Base-by-base conservation (phyloP, 2,888 invertebrate species). In the Nasonia oneida region DNA sequence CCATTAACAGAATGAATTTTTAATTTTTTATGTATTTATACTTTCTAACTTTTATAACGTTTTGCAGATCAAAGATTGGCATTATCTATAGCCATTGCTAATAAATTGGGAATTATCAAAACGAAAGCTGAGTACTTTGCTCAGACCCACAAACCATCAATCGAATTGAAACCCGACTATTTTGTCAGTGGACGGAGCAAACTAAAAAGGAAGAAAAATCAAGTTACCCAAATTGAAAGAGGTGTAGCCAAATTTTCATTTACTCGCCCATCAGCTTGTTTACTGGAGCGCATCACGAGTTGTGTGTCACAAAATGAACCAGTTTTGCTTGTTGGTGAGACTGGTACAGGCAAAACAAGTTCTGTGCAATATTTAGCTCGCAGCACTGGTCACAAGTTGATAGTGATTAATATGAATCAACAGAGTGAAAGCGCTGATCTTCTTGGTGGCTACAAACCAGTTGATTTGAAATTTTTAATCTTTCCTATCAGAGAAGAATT, bases 331-430 rank as follows among this genome's bases (percentile, higher is more conserved):
- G 99, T 99, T 0, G 99, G 99, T 47, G 99, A 99, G 94, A 99
- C 99, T 0, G 99, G 99, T 75, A 99, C 98, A 0, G 99, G 99
- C 0, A 99, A 99, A 94, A 99, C 99, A 0, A 98, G 98, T 0
- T 96, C 97, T 0, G 96, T 99, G 0, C 99, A 99, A 92, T 98
- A 97, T 93, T 94, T 99, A 82, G 98, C 99, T 0, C 95, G 96
- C 87, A 96, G 96, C 88, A 96, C 97, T 0, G 97, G 97, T 0
- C 97, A 97, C 89, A 97, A 96, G 91, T 94, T 99, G 50, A 95
- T 97, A 50, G 99, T 99, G 0, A 97, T 99, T 39, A 99, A 99
- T 92, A 98, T 99, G 98, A 99, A 99, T 92, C 99, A 99, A 91
- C 99, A 99, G 92, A 99, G 98, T 74, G 99, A 99, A 94, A 98